These are phyloP conservation scores for Microctenopoma stevenorrisi DNA, from an alignment of 2,797 vertebrate species.

Conservation along the genomic window DNA sequence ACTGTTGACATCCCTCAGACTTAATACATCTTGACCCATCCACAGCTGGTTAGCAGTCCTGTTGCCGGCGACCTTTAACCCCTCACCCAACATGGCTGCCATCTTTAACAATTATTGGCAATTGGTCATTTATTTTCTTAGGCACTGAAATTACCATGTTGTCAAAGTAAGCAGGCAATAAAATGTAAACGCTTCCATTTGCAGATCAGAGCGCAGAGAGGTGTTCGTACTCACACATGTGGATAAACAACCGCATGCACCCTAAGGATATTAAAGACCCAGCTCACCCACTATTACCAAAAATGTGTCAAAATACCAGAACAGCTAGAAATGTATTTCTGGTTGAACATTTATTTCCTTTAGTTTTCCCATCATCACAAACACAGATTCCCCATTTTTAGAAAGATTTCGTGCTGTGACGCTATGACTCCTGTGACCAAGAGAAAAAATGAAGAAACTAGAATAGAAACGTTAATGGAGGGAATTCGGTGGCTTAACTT, in stretches of 20 bases:
- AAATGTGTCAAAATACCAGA: not conserved
- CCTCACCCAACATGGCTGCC: constrained; percentile 78
- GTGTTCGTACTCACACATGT: constrained; percentile 52
- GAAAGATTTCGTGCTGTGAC: constrained; percentile 63
- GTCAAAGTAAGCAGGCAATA: constrained; percentile 82
- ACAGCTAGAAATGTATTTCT: constrained; percentile 1
- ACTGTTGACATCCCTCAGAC: constrained; percentile 70
- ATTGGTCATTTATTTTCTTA: constrained; percentile 93
- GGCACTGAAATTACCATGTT: constrained; percentile 85
- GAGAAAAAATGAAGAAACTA: constrained; percentile 70
- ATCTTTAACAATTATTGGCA: constrained; percentile 88
- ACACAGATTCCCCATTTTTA: constrained; percentile 52
- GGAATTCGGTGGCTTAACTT: constrained; percentile 50
- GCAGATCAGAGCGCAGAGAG: constrained; percentile 68
- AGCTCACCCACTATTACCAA: not conserved
- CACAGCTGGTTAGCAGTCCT: constrained; percentile 87
- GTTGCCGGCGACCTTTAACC: constrained; percentile 62
- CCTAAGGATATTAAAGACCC: not conserved
- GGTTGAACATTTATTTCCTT: not conserved
- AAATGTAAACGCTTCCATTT: constrained; percentile 87
- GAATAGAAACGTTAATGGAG: constrained; percentile 61
- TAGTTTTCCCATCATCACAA: constrained; percentile 47
- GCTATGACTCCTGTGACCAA: constrained; percentile 39
- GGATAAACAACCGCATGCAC: constrained; percentile 48
- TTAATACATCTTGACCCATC: constrained; percentile 81